A percentile compares a stretch with the other conserved stretches of the same genome.
phyloP scores from a whole-genome alignment of 23 tunicate genomes.

The Aplidium turbinatum region DNA sequence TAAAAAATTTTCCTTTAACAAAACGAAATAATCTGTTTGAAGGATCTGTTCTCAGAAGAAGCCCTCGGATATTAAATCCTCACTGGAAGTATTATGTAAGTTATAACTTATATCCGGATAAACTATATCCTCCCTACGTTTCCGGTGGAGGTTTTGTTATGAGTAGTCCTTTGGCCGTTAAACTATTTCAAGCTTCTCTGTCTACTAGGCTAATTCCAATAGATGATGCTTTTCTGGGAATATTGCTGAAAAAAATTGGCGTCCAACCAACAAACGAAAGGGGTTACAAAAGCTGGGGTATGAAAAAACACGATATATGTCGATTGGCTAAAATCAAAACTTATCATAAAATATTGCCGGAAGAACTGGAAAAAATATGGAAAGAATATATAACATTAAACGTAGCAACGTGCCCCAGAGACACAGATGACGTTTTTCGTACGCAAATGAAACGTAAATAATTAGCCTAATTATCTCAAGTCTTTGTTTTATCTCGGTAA shows the following conservation, averaged over 20 bases:
- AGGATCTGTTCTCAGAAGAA: constrained; percentile 61
- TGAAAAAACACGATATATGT: constrained; percentile 42
- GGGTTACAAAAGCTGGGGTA: constrained; percentile 89
- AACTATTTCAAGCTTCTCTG: constrained; percentile 58
- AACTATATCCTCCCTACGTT: constrained; percentile 85
- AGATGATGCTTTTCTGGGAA: constrained; percentile 91
- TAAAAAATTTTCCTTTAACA: constrained; percentile 8
- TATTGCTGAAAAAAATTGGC: constrained; percentile 48
- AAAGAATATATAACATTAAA: constrained; percentile 30
- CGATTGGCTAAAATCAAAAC: constrained; percentile 68
- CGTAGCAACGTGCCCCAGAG: constrained; percentile 17
- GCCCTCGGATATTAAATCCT: constrained; percentile 71
- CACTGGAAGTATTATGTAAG: constrained; percentile 82
- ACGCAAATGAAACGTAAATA: too few species aligned
- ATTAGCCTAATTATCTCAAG: too few species aligned
- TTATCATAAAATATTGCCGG: constrained; percentile 65
- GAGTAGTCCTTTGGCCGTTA: constrained; percentile 58
- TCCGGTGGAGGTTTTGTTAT: constrained; percentile 89
- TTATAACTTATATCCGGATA: constrained; percentile 65
- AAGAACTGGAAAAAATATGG: constrained; percentile 36
- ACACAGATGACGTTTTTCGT: constrained; percentile 41
- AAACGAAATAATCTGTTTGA: constrained; percentile 39
- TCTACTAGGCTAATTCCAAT: constrained; percentile 67
- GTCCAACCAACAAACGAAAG: constrained; percentile 53
- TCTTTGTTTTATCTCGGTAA: too few species aligned